phyloP scores from a whole-genome alignment of 2,113 vertebrate species.

The Thamnaconus septentrionalis region DNA sequence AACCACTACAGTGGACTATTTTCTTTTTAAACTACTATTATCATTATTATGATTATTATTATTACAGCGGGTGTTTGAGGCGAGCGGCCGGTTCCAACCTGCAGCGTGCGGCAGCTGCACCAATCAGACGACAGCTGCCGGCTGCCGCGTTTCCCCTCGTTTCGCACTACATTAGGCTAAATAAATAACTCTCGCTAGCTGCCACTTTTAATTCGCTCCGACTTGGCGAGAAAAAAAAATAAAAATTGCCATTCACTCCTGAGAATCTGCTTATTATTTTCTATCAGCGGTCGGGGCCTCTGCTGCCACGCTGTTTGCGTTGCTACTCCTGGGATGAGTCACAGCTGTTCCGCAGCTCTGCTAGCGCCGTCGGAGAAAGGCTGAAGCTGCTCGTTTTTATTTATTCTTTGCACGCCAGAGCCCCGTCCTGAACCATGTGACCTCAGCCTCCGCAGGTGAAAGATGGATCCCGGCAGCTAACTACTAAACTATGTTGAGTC shows the following conservation, averaged over 20 bases:
- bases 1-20: no score
- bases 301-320: neutral
- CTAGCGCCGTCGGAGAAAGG: slow-evolving; percentile 6
- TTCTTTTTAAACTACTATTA: no score
- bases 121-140: slow-evolving; percentile 32
- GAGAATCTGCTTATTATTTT: neutral
- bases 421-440: neutral
- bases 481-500: neutral
- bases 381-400: slow-evolving; percentile 18
- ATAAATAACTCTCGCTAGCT: slow-evolving; percentile 10
- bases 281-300: neutral
- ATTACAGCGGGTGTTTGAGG: no score
- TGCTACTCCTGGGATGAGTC: neutral
- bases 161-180: slow-evolving; percentile 15
- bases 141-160: slow-evolving; percentile 6
- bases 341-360: neutral
- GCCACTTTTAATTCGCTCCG: slow-evolving; percentile 10
- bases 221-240: neutral
- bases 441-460: slow-evolving; percentile 13
- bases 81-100: neutral
- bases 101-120: neutral
- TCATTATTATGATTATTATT: no score
- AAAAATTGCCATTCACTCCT: neutral
- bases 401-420: neutral
- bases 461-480: slow-evolving; percentile 36